Percentiles rank a stretch among this genome's conserved stretches.
phyloP scores from a whole-genome alignment of 2,113 vertebrate species.

The Buteo buteo region DNA sequence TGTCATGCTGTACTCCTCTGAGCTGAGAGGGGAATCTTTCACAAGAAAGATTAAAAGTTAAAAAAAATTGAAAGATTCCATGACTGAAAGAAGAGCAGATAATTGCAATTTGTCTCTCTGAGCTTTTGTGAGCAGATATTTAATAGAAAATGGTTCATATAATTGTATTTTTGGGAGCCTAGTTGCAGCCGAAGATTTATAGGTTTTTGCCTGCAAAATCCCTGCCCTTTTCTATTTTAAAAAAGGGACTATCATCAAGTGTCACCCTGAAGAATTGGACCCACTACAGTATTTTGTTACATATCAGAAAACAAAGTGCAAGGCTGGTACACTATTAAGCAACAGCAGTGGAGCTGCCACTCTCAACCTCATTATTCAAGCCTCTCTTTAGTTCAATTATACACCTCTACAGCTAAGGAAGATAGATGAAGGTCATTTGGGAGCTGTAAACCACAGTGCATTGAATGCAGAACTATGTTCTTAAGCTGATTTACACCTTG shows the following conservation, averaged over 20 bases:
- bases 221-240: constrained; percentile 64
- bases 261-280: constrained; percentile 77
- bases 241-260: constrained; percentile 70
- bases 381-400: constrained; percentile 83
- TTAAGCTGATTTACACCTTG: constrained; percentile 85
- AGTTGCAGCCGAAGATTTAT: constrained; percentile 63
- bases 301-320: constrained; percentile 53
- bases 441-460: constrained; percentile 77
- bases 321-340: constrained; percentile 69
- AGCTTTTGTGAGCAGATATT: constrained; percentile 51
- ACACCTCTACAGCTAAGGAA: constrained; percentile 79
- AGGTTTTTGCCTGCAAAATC: constrained; percentile 34
- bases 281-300: constrained; percentile 70
- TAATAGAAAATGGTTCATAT: constrained; percentile 55
- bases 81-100: constrained; percentile 32
- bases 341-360: constrained; percentile 57
- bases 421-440: constrained; percentile 84
- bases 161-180: constrained; percentile 63
- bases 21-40: neutral
- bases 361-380: constrained; percentile 79
- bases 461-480: constrained; percentile 78
- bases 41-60: constrained; percentile 1
- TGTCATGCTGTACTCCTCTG: neutral
- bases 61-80: neutral
- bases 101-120: constrained; percentile 46